Evolutionary conservation across 2,113 vertebrate species (phyloP).

Genomic region (Epinephelus lanceolatus): DNA sequence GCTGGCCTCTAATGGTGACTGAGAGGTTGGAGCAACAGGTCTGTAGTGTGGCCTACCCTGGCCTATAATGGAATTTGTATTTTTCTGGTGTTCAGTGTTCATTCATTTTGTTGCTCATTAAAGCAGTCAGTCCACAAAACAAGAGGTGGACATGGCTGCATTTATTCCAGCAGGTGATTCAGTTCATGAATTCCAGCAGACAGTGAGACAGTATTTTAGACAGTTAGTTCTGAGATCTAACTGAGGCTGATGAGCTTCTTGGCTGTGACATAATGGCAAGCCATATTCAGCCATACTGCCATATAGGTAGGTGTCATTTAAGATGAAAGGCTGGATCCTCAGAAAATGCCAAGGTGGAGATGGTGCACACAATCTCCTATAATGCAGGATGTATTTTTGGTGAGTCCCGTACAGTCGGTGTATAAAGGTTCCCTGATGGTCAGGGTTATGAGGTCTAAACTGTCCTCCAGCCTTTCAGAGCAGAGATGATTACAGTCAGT

Average conservation of each 20-base stretch:
- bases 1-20: background rate
- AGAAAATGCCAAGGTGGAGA: no score
- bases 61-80: background rate
- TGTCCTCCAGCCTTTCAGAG: background rate
- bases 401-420: background rate
- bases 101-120: background rate
- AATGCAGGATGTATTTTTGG: background rate
- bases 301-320: background rate
- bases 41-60: background rate
- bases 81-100: background rate
- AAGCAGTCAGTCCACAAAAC: background rate
- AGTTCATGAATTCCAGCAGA: background rate
- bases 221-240: background rate
- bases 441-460: background rate
- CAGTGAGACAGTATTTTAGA: background rate
- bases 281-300: background rate
- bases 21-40: background rate
- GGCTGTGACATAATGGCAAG: background rate
- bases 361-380: no score
- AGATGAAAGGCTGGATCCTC: background rate
- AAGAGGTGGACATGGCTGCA: background rate
- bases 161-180: background rate
- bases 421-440: no score
- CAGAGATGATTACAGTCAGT: background rate
- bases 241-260: background rate